Evolutionary conservation across 2,113 vertebrate genomes (phyloP), one percentile per base, ranked within the genome.

Genomic region (Pangasianodon hypophthalmus): DNA sequence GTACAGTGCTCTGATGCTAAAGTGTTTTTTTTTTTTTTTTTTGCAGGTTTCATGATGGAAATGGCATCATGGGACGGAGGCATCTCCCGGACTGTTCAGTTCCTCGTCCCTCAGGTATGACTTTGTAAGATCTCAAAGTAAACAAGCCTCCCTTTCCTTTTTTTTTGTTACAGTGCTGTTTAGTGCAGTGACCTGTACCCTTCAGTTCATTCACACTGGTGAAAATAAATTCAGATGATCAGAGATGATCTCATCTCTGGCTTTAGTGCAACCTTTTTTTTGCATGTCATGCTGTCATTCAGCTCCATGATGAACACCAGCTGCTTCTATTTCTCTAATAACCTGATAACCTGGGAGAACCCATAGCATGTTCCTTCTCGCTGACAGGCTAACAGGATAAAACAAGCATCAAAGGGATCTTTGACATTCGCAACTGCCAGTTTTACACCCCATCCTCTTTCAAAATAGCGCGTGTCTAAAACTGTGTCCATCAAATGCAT

Each of bases 11-110:
- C 16, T 73, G 71, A 44, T 73, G 14, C 13, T 32, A 6, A 75
- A 8, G 10, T 1, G 1, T 75, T 41, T 24, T 6, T 50, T 29
- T 29, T 80, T 0, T 50, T 18, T 37, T 2, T 24, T 24, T 87
- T 93, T 94, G 44, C 89, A 99, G 98, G 98, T 87, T 99, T 99
- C 94, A 99, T 99, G 98, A 99, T 99, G 98, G 98, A 99, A 94
- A 99, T 99, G 98, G 98, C 97, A 26, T 99, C 98, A 0, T 99
- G 98, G 98, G 98, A 99, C 79, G 98, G 98, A 88, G 98, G 98
- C 29, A 96, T 99, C 88, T 99, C 98, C 58, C 97, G 98, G 73
- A 99, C 98, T 0, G 98, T 99, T 19, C 98, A 99, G 50, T 99
- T 99, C 93, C 95, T 99, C 62, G 98, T 99, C 69, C 98, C 98